Evolutionary conservation across 1,140 invertebrate genomes (phyloP).

Genomic region (Portunus trituberculatus): DNA sequence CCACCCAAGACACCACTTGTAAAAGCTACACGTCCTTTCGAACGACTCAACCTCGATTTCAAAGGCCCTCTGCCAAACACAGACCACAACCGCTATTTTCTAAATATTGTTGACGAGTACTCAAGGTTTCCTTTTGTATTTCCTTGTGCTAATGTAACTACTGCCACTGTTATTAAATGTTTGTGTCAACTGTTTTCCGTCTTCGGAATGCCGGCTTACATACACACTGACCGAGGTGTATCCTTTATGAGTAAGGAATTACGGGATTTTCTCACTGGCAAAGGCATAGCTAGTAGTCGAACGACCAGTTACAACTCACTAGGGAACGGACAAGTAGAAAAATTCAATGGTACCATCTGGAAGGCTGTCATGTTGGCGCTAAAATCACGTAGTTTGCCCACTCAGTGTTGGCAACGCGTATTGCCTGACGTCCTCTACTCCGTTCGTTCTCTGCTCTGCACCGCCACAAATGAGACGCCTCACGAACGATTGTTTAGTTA

Average conservation of each 20-base stretch:
- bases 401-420: not conserved
- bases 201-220: constrained; percentile 77
- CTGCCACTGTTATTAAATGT: constrained; percentile 33
- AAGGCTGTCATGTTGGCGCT: not conserved
- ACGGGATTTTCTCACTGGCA: constrained; percentile 57
- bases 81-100: constrained; percentile 77
- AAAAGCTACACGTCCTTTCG: constrained; percentile 78
- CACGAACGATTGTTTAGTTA: not conserved
- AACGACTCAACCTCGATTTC: constrained; percentile 78
- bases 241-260: constrained; percentile 77
- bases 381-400: not conserved
- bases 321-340: not conserved
- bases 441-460: not conserved
- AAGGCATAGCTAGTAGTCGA: not conserved
- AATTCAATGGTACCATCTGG: constrained; percentile 34
- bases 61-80: constrained; percentile 78
- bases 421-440: not conserved
- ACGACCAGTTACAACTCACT: constrained; percentile 49
- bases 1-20: constrained; percentile 71
- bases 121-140: constrained; percentile 53
- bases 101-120: constrained; percentile 78
- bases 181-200: constrained; percentile 67
- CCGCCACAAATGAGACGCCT: constrained; percentile 15
- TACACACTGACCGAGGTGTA: constrained; percentile 77
- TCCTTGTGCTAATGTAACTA: constrained; percentile 5